Base-by-base conservation (phyloP, 2,113 vertebrate species). In the Mormyrus lacerda region DNA sequence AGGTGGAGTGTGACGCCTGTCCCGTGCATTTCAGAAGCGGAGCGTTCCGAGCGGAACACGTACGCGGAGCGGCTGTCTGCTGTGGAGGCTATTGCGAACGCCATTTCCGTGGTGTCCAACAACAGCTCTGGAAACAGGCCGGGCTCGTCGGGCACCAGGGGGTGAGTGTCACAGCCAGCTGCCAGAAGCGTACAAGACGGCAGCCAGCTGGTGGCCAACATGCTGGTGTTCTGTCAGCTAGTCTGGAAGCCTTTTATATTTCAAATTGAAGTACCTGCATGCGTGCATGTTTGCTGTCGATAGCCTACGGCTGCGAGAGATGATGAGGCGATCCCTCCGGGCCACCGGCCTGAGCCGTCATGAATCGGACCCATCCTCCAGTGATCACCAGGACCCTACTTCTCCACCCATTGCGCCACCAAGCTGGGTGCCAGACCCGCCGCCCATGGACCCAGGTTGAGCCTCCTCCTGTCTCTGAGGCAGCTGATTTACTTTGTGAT, bases 351-450 rank as follows among this genome's bases (percentile, higher is more conserved):
- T 99, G 91, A 97, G 98, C 48, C 97, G 98, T 89, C 98, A 99
- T 50, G 98, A 99, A 94, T 98, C 98, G 69, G 98, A 97, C 55
- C 97, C 98, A 21, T 98, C 98, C 24, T 98, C 98, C 90, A 98
- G 97, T 91, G 98, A 99, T 93, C 98, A 99, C 91, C 98, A 99
- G 93, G 98, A 99, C 91, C 98, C 98, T 0, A 98, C 99, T 65
- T 99, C 98, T 87, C 98, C 98, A 73, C 98, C 98, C 3, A 99
- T 99, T 89, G 98, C 98, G 51, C 98, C 98, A 88, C 98, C 98
- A 58, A 99, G 98, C 93, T 99, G 98, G 98, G 98, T 99, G 92
- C 98, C 98, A 91, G 98, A 99, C 94, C 98, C 98, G 90, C 98
- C 98, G 91, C 97, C 98, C 9, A 99, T 99, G 97, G 98, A 99